Conservation (phyloP, 2,113 vertebrate genomes). For the Chaenogobius annularis region DNA sequence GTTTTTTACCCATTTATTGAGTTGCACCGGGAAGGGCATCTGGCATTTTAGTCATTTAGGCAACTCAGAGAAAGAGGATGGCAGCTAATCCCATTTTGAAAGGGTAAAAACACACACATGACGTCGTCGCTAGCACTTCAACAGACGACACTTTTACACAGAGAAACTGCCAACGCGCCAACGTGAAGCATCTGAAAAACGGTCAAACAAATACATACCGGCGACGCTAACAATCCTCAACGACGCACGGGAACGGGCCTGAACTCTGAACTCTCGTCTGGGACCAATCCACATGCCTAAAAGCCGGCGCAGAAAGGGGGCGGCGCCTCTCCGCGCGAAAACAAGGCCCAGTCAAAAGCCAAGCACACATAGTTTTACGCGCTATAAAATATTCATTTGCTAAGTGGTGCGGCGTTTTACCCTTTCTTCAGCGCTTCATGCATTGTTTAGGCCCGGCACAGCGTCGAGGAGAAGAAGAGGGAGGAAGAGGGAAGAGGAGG, state of each 20-base stretch:
- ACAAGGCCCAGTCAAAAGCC: conserved; percentile 48
- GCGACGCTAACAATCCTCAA: neutral
- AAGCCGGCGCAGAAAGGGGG: conserved; percentile 8
- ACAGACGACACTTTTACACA: neutral
- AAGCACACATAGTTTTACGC: conserved; percentile 69
- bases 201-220: neutral
- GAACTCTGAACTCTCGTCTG: conserved; percentile 5
- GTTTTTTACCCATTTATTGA: neutral
- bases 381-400: conserved; percentile 79
- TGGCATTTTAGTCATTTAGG: neutral
- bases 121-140: too few relatives aligned
- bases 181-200: too few relatives aligned
- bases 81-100: too few relatives aligned
- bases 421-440: conserved; percentile 75
- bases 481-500: conserved; percentile 19
- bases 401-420: conserved; percentile 77
- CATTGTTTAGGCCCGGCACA: conserved; percentile 68
- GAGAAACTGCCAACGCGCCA: neutral
- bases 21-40: neutral
- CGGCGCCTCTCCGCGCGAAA: conserved; percentile 6
- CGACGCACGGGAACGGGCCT: neutral
- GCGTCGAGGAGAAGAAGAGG: conserved; percentile 19
- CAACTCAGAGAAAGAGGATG: too few relatives aligned
- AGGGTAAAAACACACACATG: too few relatives aligned
- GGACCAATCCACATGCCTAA: conserved; percentile 10